These are phyloP conservation scores for Calypte anna DNA, from an alignment of 2,113 vertebrate genomes.

Conservation along the genomic window DNA sequence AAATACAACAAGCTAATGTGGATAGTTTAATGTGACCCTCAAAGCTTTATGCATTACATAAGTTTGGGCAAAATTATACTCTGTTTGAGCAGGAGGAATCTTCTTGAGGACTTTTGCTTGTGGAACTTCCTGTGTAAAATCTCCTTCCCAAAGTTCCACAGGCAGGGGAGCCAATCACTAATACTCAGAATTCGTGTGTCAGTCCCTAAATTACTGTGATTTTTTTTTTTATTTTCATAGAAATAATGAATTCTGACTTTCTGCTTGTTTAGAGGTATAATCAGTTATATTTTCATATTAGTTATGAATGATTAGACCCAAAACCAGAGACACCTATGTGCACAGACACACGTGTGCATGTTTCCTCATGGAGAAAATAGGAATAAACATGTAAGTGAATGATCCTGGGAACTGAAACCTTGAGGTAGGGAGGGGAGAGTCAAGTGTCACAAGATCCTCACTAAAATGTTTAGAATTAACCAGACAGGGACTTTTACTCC, in stretches of 20 bases:
- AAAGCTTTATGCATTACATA: neutral
- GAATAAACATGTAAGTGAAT: neutral
- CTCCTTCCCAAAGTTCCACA: neutral
- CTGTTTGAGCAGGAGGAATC: neutral
- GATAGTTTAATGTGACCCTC: neutral
- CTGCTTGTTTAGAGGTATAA: neutral
- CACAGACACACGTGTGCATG: fast-evolving
- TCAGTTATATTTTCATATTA: neutral
- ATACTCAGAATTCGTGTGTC: neutral
- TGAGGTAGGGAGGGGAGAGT: neutral
- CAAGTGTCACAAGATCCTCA: neutral
- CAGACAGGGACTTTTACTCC: neutral
- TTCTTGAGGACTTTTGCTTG: neutral
- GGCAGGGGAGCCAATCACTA: neutral
- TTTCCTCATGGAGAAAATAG: neutral
- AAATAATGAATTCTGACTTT: neutral
- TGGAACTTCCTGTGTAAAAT: neutral
- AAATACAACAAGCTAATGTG: neutral
- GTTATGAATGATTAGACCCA: neutral
- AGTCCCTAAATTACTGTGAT: neutral
- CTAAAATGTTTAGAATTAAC: neutral
- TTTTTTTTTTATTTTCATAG: neutral
- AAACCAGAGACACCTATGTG: fast-evolving
- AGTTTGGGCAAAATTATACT: neutral
- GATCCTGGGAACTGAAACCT: neutral